A percentile compares a stretch with the other conserved stretches of the same genome.
These are phyloP conservation scores for Zophobas atratus DNA, from an alignment of 1,140 invertebrate species.

Conservation along the genomic window DNA sequence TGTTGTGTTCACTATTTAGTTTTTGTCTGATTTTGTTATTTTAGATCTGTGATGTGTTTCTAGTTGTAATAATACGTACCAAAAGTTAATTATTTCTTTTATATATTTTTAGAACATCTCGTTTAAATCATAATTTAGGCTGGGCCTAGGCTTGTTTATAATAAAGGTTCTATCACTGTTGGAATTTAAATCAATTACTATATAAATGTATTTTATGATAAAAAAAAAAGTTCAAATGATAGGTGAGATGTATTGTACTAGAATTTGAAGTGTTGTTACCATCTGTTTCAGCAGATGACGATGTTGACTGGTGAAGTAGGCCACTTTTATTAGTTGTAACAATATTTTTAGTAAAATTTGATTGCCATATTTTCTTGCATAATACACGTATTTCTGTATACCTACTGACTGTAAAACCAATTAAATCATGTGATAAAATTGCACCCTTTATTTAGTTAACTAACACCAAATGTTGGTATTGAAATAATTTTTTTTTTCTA, in stretches of 20 bases:
- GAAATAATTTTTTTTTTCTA: not conserved
- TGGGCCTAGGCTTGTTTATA: slow-evolving; percentile 47
- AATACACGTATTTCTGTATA: slow-evolving; percentile 51
- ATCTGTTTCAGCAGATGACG: slow-evolving; percentile 23
- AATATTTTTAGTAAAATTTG: slow-evolving; percentile 46
- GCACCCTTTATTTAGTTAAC: not conserved
- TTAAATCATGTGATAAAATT: slow-evolving; percentile 41
- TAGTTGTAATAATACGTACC: slow-evolving; percentile 16
- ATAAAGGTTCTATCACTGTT: slow-evolving; percentile 51
- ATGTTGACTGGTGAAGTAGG: slow-evolving; percentile 43
- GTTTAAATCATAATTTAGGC: slow-evolving; percentile 41
- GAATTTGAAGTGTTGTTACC: slow-evolving; percentile 25
- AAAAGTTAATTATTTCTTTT: slow-evolving; percentile 10
- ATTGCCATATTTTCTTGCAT: slow-evolving; percentile 42
- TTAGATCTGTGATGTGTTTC: slow-evolving; percentile 32
- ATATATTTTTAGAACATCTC: slow-evolving; percentile 8
- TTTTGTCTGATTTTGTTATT: slow-evolving; percentile 34
- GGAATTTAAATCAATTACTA: slow-evolving; percentile 50
- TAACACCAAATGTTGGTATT: not conserved
- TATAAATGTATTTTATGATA: slow-evolving; percentile 41
- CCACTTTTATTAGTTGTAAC: slow-evolving; percentile 47
- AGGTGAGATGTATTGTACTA: slow-evolving; percentile 35
- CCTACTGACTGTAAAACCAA: slow-evolving; percentile 44
- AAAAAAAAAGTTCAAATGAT: slow-evolving; percentile 10
- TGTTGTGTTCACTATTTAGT: slow-evolving; percentile 9